A percentile compares a stretch with the other conserved stretches of the same genome.
phyloP scores from a whole-genome alignment of 2,888 invertebrate species.

The Dolichomitus sp. region DNA sequence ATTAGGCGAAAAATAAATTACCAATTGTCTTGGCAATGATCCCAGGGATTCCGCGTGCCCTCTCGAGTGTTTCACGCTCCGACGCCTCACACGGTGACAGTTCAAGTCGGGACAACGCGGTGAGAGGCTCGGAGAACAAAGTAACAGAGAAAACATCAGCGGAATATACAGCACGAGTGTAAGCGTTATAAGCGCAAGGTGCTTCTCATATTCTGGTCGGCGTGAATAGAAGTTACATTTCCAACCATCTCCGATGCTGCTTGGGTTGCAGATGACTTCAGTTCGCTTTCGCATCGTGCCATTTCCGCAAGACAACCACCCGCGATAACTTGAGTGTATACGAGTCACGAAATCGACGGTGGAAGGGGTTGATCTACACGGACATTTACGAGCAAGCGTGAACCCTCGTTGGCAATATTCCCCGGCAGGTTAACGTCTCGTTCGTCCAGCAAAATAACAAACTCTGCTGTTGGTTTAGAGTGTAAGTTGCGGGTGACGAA shows the following conservation, averaged over 20 bases:
- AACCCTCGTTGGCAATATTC: constrained; percentile 74
- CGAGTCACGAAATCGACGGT: constrained; percentile 54
- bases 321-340: constrained; percentile 9
- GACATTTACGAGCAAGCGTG: constrained; percentile 77
- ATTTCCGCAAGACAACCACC: constrained; percentile 1
- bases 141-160: constrained; percentile 44
- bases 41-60: constrained; percentile 67
- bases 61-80: constrained; percentile 34
- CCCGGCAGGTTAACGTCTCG: constrained; percentile 69
- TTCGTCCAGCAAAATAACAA: constrained; percentile 63
- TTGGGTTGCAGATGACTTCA: background rate
- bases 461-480: constrained; percentile 52
- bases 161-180: constrained; percentile 10
- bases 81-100: constrained; percentile 53
- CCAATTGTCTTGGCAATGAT: constrained; percentile 79
- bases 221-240: constrained; percentile 7
- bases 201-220: background rate
- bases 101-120: constrained; percentile 38
- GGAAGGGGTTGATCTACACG: constrained; percentile 76
- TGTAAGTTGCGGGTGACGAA: constrained; percentile 48
- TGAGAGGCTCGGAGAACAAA: constrained; percentile 23
- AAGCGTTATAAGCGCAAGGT: background rate
- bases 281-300: constrained; percentile 14
- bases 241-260: background rate
- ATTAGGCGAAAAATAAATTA: constrained; percentile 77